Evolutionary conservation across 2,113 vertebrate species (phyloP).

Genomic region (Noctilio leporinus): DNA sequence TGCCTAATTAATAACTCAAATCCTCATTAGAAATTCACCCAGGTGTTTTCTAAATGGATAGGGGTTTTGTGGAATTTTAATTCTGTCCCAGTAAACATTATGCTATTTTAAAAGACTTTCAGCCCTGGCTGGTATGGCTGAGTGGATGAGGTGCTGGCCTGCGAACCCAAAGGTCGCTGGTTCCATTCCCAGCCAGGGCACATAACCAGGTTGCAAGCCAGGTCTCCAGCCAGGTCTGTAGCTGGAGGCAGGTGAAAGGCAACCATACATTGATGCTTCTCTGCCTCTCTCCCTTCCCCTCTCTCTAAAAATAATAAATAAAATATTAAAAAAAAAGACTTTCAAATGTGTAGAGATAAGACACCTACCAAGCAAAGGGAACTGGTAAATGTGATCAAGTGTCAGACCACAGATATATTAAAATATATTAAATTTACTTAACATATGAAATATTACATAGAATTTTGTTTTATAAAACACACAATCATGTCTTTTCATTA

Average conservation of each 20-base stretch:
- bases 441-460: background rate
- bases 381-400: background rate
- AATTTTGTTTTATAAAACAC: background rate
- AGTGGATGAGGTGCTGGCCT: no score
- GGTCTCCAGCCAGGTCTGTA: no score
- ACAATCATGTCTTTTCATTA: background rate
- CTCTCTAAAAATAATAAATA: no score
- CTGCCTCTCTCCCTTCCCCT: no score
- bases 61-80: background rate
- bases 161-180: no score
- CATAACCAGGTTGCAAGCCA: no score
- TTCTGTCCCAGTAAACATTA: background rate
- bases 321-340: no score
- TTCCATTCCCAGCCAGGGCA: no score
- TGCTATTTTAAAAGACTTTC: background rate
- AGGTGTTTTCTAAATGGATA: background rate
- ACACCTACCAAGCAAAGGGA: background rate
- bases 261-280: no score
- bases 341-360: background rate
- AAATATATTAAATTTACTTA: background rate
- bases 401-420: background rate
- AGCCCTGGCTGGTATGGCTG: no score
- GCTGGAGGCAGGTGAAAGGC: no score
- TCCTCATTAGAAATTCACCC: conserved; percentile 28
- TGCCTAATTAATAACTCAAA: conserved; percentile 37